phyloP scores from a whole-genome alignment of 2,797 vertebrate species.

The Anabas testudineus region DNA sequence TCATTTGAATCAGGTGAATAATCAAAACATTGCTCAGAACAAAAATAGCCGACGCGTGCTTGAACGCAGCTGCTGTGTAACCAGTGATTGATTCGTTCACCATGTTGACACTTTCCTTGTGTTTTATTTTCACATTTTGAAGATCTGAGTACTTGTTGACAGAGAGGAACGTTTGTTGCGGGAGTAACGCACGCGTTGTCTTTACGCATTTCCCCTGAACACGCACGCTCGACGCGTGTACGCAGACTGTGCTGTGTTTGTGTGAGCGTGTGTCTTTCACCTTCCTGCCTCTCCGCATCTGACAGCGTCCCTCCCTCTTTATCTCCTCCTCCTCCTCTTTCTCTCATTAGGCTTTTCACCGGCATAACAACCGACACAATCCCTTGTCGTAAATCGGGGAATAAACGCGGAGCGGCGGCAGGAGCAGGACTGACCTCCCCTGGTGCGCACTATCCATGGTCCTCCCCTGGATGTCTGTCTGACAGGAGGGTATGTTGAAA shows the following conservation, averaged over 20 bases:
- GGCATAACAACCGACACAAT: conserved; percentile 69
- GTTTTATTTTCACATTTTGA: conserved; percentile 12
- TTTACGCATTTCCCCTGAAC: conserved; percentile 32
- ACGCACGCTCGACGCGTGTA: conserved; percentile 15
- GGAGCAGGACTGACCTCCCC: conserved; percentile 68
- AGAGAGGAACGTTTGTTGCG: conserved; percentile 17
- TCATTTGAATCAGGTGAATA: not conserved
- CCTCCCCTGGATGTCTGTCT: conserved; percentile 75
- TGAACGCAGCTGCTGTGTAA: conserved; percentile 36
- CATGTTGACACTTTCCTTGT: conserved; percentile 12
- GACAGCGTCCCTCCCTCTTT: conserved; percentile 74
- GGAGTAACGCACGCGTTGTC: conserved; percentile 11
- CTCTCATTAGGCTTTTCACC: conserved; percentile 68
- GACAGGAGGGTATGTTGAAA: conserved; percentile 79
- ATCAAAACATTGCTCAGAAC: not conserved
- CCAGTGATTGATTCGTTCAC: conserved; percentile 34
- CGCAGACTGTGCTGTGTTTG: not conserved
- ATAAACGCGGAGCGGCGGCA: conserved; percentile 66
- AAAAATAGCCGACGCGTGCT: not conserved
- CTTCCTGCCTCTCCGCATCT: conserved; percentile 63
- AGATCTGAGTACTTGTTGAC: conserved; percentile 58
- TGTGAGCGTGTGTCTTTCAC: conserved; percentile 32
- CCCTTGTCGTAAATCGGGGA: conserved; percentile 59
- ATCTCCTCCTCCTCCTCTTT: conserved; percentile 37
- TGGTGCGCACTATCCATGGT: conserved; percentile 73